phyloP scores from a whole-genome alignment of 2,113 vertebrate species.

The Budorcas taxicolor region DNA sequence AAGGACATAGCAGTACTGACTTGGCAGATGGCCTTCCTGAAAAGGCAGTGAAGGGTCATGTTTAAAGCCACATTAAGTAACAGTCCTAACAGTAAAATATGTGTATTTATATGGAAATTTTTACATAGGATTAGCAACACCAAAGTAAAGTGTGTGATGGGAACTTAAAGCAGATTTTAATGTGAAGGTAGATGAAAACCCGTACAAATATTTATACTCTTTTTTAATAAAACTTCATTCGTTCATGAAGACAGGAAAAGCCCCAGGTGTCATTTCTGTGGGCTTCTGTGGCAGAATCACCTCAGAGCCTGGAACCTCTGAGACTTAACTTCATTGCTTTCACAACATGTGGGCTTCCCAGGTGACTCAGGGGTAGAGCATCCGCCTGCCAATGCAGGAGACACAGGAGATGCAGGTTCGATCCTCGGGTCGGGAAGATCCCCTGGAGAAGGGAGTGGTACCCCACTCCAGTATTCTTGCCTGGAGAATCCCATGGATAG shows the following conservation, averaged over 20 bases:
- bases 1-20: not conserved
- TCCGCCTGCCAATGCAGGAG: not conserved
- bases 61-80: not conserved
- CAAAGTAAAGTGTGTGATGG: rapidly evolving
- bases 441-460: not conserved
- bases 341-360: rapidly evolving
- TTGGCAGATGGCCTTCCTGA: not conserved
- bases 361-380: not conserved
- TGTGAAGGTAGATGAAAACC: not conserved
- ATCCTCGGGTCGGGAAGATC: not conserved
- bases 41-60: rapidly evolving
- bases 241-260: rapidly evolving
- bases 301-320: not conserved
- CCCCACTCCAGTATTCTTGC: not conserved
- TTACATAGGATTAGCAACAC: not conserved
- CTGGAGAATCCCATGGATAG: not conserved
- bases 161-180: not conserved
- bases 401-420: not conserved
- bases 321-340: not conserved
- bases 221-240: not conserved
- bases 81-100: not conserved
- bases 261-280: rapidly evolving
- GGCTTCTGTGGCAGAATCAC: rapidly evolving
- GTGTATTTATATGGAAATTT: not conserved
- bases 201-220: not conserved